A percentile compares a stretch with the other conserved stretches of the same genome.
phyloP scores from a whole-genome alignment of 1,140 invertebrate genomes.

The Pissodes strobi region DNA sequence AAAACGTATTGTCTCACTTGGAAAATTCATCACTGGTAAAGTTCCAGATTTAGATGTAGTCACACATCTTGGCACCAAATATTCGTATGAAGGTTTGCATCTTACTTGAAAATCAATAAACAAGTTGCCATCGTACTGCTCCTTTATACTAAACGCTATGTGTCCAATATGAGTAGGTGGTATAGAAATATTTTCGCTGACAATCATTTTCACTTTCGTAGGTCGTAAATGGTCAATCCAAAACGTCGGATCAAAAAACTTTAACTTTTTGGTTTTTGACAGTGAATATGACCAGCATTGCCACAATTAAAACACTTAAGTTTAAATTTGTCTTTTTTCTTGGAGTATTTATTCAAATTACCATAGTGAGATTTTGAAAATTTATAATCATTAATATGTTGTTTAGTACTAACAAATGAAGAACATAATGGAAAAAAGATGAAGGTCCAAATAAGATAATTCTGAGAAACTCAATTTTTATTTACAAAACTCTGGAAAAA shows the following conservation, averaged over 20 bases:
- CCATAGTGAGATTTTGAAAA: not conserved
- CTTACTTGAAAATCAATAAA: not conserved
- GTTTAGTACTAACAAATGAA: not conserved
- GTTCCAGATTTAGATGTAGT: not conserved
- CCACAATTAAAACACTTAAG: constrained; percentile 16
- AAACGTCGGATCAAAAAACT: constrained; percentile 18
- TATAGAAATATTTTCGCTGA: constrained; percentile 24
- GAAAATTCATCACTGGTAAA: constrained; percentile 5
- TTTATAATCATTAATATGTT: no score
- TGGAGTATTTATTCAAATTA: not conserved
- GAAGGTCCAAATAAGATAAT: no score
- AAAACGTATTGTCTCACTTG: not conserved
- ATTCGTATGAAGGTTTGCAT: not conserved
- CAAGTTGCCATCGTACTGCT: not conserved
- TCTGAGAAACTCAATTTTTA: no score
- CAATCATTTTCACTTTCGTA: constrained; percentile 15
- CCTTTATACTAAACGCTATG: not conserved
- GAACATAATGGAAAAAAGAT: no score
- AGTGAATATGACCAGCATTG: constrained; percentile 7
- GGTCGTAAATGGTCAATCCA: constrained; percentile 21
- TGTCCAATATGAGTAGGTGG: constrained; percentile 2
- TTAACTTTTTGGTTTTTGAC: constrained; percentile 15
- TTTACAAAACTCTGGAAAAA: no score
- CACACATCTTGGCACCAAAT: not conserved
- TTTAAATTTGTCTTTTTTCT: not conserved